Conservation (phyloP, 2,113 vertebrate species). For the Coryphaenoides rupestris region DNA sequence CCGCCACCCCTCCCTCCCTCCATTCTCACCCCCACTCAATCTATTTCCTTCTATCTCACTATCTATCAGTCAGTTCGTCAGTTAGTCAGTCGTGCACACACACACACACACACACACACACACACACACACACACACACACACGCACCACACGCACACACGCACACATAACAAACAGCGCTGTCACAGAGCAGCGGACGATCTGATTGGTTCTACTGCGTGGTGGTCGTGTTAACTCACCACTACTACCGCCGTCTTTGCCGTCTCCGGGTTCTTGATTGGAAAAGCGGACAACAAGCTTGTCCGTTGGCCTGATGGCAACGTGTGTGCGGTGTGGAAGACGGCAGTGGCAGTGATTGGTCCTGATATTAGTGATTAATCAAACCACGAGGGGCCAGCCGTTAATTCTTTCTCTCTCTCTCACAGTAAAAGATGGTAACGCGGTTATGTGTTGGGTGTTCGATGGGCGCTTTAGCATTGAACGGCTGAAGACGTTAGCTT, state of each 20-base stretch:
- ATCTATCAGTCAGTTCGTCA: too few species aligned
- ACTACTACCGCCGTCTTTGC: too few species aligned
- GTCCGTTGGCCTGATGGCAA: conserved; percentile 42
- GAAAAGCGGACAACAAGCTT: conserved; percentile 19
- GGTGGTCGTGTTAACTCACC: too few species aligned
- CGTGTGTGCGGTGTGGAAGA: conserved; percentile 38
- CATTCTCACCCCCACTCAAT: background rate
- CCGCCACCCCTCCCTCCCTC: background rate
- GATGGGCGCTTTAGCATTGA: too few species aligned
- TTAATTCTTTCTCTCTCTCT: background rate
- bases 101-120: conserved; percentile 2
- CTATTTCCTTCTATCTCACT: background rate
- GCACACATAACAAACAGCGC: background rate
- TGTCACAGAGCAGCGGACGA: too few species aligned
- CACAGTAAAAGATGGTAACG: too few species aligned
- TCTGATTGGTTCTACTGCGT: too few species aligned
- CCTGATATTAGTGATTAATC: conserved; percentile 24
- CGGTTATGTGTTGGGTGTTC: too few species aligned
- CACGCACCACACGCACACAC: background rate
- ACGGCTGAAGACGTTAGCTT: too few species aligned
- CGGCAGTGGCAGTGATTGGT: conserved; percentile 31
- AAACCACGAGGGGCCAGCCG: conserved; percentile 28
- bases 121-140: background rate
- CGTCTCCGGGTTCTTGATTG: too few species aligned
- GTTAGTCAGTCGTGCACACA: background rate